A percentile compares a stretch with the other conserved stretches of the same genome.
phyloP scores from a whole-genome alignment of 2,888 invertebrate species.

The Drosophila fulvimacula region DNA sequence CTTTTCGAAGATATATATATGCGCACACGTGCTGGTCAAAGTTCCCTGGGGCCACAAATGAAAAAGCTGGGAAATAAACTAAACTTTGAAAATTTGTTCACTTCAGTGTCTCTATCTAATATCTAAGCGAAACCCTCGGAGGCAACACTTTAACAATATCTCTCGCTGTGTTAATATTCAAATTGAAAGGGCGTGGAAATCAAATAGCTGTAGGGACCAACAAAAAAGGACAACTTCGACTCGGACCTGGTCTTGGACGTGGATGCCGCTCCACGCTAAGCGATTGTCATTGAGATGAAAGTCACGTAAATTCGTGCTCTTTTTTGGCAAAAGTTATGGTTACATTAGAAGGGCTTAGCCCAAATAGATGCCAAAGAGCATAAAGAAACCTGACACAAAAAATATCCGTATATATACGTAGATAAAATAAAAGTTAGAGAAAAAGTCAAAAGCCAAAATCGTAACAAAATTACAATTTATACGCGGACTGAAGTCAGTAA shows the following conservation, averaged over 20 bases:
- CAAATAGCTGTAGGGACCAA: constrained; percentile 48
- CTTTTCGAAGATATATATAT: constrained; percentile 1
- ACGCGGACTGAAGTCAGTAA: constrained; percentile 10
- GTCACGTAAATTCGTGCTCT: constrained; percentile 63
- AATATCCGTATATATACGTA: not conserved
- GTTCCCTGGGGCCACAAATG: constrained; percentile 24
- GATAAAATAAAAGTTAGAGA: not conserved
- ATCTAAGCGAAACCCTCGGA: constrained; percentile 32
- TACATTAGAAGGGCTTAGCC: constrained; percentile 66
- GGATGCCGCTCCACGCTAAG: constrained; percentile 9
- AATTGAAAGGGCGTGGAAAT: constrained; percentile 60
- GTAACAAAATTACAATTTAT: constrained; percentile 32
- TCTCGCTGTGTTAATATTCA: constrained; percentile 66
- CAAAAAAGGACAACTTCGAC: constrained; percentile 27
- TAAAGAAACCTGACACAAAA: constrained; percentile 15
- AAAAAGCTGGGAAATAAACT: constrained; percentile 31
- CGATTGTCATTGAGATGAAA: constrained; percentile 65
- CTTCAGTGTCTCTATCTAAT: constrained; percentile 31
- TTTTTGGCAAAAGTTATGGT: constrained; percentile 67
- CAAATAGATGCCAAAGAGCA: constrained; percentile 34
- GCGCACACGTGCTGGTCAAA: constrained; percentile 27
- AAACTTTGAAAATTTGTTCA: constrained; percentile 43
- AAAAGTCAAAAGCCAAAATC: constrained; percentile 22
- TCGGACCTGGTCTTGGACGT: not conserved
- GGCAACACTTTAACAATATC: constrained; percentile 38